A percentile compares a stretch with the other conserved stretches of the same genome.
phyloP scores from a whole-genome alignment of 1,140 invertebrate species.

The Drosophila simulans region DNA sequence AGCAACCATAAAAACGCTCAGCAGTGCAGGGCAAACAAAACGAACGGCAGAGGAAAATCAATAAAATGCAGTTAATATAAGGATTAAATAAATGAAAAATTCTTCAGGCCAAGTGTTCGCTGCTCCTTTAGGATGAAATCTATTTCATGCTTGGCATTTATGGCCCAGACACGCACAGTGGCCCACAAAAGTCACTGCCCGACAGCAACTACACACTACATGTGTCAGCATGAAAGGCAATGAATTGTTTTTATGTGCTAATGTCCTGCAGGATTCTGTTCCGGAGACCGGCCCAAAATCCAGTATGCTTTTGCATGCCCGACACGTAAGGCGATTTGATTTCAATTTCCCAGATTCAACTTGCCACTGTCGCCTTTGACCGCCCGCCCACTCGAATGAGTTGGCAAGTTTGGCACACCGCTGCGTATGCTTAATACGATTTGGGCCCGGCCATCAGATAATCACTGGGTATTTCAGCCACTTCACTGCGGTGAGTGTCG shows the following conservation, averaged over 20 bases:
- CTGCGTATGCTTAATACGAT: slow-evolving; percentile 24
- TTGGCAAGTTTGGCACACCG: slow-evolving; percentile 34
- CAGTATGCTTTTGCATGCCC: slow-evolving; percentile 64
- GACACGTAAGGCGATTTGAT: slow-evolving; percentile 84
- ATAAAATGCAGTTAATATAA: slow-evolving; percentile 45
- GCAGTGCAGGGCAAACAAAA: slow-evolving; percentile 4
- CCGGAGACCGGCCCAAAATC: not conserved
- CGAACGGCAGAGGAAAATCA: slow-evolving; percentile 19
- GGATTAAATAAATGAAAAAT: slow-evolving; percentile 35
- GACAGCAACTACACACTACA: slow-evolving; percentile 48
- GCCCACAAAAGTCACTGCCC: slow-evolving; percentile 11
- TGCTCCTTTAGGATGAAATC: slow-evolving; percentile 25
- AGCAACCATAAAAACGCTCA: slow-evolving; percentile 35
- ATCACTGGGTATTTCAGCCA: slow-evolving; percentile 51
- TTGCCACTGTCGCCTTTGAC: slow-evolving; percentile 35
- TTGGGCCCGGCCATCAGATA: slow-evolving; percentile 24
- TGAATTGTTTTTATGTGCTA: slow-evolving; percentile 83
- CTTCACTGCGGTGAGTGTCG: slow-evolving; percentile 7
- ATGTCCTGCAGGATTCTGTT: slow-evolving; percentile 38
- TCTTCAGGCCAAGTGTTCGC: not conserved
- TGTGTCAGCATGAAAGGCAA: slow-evolving; percentile 72
- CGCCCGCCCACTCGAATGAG: slow-evolving; percentile 20
- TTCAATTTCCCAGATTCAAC: slow-evolving; percentile 83
- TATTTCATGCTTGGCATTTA: slow-evolving; percentile 55
- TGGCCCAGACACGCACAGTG: slow-evolving; percentile 60